phyloP scores from a whole-genome alignment of 2,888 invertebrate species.

The Tinea pellionella region DNA sequence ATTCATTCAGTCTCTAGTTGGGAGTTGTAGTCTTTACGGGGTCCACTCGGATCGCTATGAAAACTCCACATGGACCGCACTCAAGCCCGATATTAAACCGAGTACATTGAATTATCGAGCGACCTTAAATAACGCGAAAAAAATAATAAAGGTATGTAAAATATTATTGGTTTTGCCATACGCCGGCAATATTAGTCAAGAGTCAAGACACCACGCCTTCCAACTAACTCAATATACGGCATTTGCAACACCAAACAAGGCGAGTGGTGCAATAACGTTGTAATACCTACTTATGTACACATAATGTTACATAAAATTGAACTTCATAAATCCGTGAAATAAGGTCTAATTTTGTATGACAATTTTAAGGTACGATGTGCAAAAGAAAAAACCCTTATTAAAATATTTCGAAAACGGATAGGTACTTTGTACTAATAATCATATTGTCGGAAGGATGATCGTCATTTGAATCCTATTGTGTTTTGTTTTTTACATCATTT shows the following conservation, averaged over 20 bases:
- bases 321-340: no score
- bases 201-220: background rate
- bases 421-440: background rate
- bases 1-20: no score
- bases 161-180: background rate
- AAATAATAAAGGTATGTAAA: background rate
- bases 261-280: background rate
- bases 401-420: slow-evolving; percentile 2
- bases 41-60: no score
- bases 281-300: background rate
- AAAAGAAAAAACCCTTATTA: background rate
- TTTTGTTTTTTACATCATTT: background rate
- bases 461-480: background rate
- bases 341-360: no score
- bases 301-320: background rate
- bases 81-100: no score
- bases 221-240: background rate
- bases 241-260: slow-evolving; percentile 3
- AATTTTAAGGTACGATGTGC: background rate
- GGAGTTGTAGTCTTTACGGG: no score
- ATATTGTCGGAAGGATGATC: background rate
- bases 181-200: background rate
- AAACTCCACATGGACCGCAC: no score
- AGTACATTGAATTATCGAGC: background rate
- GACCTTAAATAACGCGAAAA: background rate